Evolutionary conservation across 2,888 invertebrate genomes (phyloP), one percentile per base, ranked within the genome.

Genomic region (Plusia festucae): DNA sequence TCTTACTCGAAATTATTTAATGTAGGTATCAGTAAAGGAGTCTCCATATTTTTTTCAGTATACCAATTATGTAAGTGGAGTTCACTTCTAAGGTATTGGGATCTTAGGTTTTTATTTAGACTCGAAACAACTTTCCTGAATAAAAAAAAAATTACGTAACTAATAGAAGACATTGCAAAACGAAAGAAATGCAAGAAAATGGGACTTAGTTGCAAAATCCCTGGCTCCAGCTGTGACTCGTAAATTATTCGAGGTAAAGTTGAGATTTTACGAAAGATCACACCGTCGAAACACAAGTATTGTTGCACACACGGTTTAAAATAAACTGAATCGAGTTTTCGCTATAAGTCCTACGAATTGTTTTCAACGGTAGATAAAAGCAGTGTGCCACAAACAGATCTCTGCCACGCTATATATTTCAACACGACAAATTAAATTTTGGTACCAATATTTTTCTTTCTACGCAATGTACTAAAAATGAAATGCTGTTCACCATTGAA

Each of bases 221-320:
- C n/a, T 16, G 49, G 20, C 18, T n/a, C 44, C 61, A 70, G 76
- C 66, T 70, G 69, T 44, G 52, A 55, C 46, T 76, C 52, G 46
- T 75, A 72, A 69, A 72, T 64, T 65, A 67, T 79, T 67, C 51
- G 49, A 60, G 16, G 27, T 51, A 60, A 51, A 54, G 53, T 60
- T 59, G 53, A 16, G 52, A 18, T 61, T 55, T 59, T 18, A 20
- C 7, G n/a, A 56, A 68, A 49, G 22, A 59, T 65, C 53, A 56
- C 55, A 55, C 53, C 32, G n/a, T 59, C 30, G n/a, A 13, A 9
- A 40, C 20, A 64, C 56, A 24, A 34, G 46, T 24, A 53, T 40
- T 11, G n/a, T n/a, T n/a, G n/a, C n/a, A n/a, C 27, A 55, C 20
- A 20, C 18, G 46, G 46, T 46, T 49, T 49, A 2, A 49, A 20